phyloP scores from a whole-genome alignment of 2,113 vertebrate genomes.

The Vulpes vulpes region DNA sequence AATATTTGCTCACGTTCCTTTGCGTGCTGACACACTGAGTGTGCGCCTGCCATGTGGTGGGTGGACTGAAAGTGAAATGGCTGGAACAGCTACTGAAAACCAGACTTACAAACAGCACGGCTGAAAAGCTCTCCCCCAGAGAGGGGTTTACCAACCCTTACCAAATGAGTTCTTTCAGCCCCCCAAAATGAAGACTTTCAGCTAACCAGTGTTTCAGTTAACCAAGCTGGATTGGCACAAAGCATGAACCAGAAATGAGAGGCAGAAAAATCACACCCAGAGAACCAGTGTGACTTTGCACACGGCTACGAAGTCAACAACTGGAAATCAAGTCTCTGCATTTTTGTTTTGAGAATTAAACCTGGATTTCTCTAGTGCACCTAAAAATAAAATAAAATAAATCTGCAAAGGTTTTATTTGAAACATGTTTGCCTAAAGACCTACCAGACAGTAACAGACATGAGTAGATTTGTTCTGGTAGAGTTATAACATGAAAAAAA shows the following conservation, averaged over 20 bases:
- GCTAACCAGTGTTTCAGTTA: background rate
- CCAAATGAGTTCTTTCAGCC: conserved; percentile 44
- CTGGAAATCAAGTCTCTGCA: conserved; percentile 71
- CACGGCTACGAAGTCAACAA: conserved; percentile 61
- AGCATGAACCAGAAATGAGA: conserved; percentile 50
- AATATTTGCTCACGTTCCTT: background rate
- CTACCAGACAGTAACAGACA: conserved; percentile 89
- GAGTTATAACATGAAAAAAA: conserved; percentile 88
- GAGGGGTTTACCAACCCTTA: conserved; percentile 56
- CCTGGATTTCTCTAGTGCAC: conserved; percentile 83
- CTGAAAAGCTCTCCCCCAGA: conserved; percentile 4
- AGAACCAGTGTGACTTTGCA: conserved; percentile 46
- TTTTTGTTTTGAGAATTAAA: conserved; percentile 76
- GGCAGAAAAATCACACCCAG: conserved; percentile 71
- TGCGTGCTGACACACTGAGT: background rate
- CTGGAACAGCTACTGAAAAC: conserved; percentile 15
- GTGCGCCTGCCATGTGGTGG: background rate
- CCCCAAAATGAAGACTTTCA: conserved; percentile 67
- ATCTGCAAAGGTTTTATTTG: conserved; percentile 85
- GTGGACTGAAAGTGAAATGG: background rate
- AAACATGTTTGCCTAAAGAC: conserved; percentile 89
- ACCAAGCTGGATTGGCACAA: conserved; percentile 37
- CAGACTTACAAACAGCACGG: conserved; percentile 1
- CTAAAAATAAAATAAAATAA: conserved; percentile 73
- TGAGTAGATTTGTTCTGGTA: conserved; percentile 90